Percentiles rank a stretch among this genome's conserved stretches.
Conservation (phyloP, 2,888 invertebrate genomes). For the Prionchulus punctatus region DNA sequence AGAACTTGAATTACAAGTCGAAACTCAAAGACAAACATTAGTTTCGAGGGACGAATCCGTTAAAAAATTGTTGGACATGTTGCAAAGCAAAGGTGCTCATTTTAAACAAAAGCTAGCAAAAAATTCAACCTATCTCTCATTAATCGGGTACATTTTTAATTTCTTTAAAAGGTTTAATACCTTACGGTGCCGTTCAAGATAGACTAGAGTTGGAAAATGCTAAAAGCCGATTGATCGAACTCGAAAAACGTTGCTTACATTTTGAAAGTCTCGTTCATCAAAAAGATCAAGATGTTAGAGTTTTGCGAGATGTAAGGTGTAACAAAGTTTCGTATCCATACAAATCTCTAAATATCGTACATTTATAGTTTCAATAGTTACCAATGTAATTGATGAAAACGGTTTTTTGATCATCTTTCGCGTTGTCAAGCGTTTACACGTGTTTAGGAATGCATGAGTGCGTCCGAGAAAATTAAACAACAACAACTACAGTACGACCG, state of each 20-base stretch:
- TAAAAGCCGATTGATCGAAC: slow-evolving; percentile 26
- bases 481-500: not conserved
- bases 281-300: slow-evolving; percentile 38
- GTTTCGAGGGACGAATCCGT: slow-evolving; percentile 92
- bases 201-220: slow-evolving; percentile 11
- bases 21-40: slow-evolving; percentile 92
- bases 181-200: slow-evolving; percentile 10
- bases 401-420: too few species aligned
- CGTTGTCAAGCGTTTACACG: not conserved
- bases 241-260: slow-evolving; percentile 35
- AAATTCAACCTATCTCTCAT: too few species aligned
- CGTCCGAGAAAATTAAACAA: slow-evolving; percentile 16
- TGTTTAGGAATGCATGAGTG: slow-evolving; percentile 18
- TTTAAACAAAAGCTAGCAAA: not conserved
- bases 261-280: slow-evolving; percentile 37
- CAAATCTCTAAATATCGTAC: too few species aligned
- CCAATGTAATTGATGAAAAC: too few species aligned
- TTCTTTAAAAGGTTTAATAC: slow-evolving; percentile 5
- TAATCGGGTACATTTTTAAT: too few species aligned
- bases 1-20: slow-evolving; percentile 70
- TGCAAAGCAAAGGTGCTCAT: slow-evolving; percentile 83
- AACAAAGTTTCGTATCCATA: too few species aligned
- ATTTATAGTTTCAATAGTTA: too few species aligned
- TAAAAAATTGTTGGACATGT: slow-evolving; percentile 93
- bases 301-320: slow-evolving; percentile 34